Evolutionary conservation across 1,140 invertebrate genomes (phyloP).

Genomic region (Bathynomus jamesi): DNA sequence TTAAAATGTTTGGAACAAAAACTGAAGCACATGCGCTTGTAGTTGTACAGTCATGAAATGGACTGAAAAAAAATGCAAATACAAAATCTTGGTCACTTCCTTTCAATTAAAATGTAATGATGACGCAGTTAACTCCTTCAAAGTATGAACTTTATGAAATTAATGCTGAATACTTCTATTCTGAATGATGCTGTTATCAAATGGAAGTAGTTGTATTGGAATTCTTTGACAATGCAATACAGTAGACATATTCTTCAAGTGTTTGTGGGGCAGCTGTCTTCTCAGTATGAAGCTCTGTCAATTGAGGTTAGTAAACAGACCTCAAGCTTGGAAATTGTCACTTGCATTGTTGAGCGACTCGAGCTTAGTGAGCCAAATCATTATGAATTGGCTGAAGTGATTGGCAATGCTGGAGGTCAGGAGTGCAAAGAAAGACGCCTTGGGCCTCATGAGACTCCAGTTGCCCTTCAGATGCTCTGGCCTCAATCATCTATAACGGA

Average conservation of each 20-base stretch:
- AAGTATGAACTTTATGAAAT: too few relatives aligned
- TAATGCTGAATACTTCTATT: background rate
- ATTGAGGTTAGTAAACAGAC: conserved; percentile 89
- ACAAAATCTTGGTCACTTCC: too few relatives aligned
- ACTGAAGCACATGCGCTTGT: too few relatives aligned
- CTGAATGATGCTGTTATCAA: background rate
- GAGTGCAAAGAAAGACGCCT: conserved; percentile 88
- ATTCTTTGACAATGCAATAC: background rate
- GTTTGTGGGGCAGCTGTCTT: conserved; percentile 79
- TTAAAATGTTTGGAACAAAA: too few relatives aligned
- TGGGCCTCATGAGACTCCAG: conserved; percentile 75
- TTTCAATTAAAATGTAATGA: too few relatives aligned
- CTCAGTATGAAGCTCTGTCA: conserved; percentile 78
- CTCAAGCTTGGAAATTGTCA: conserved; percentile 78
- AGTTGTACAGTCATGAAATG: too few relatives aligned
- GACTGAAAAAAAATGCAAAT: too few relatives aligned
- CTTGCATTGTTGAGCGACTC: conserved; percentile 71
- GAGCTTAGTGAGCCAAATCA: conserved; percentile 58
- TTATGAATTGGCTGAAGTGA: conserved; percentile 85
- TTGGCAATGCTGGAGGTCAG: conserved; percentile 66
- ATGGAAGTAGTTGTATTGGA: background rate
- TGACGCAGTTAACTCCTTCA: too few relatives aligned
- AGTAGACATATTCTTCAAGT: conserved; percentile 57
- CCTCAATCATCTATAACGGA: conserved; percentile 49
- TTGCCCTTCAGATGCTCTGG: conserved; percentile 87